These are phyloP conservation scores for Maniola jurtina DNA, from an alignment of 1,140 invertebrate genomes.

Conservation along the genomic window DNA sequence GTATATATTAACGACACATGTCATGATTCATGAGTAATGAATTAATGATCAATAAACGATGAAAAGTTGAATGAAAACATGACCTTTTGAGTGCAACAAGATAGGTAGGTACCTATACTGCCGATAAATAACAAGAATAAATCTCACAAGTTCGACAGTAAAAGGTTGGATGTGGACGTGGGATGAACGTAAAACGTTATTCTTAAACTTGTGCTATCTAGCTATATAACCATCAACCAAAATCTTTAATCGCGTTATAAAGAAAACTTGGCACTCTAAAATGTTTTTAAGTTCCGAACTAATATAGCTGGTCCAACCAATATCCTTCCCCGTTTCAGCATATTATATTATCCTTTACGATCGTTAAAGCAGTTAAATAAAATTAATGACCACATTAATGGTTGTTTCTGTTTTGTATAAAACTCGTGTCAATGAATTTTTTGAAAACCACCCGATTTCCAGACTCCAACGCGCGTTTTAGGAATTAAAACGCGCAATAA, in stretches of 20 bases:
- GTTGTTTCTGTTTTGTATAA: background rate
- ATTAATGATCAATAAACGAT: background rate
- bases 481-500: background rate
- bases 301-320: too few species aligned
- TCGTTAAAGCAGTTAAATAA: background rate
- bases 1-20: too few species aligned
- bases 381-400: background rate
- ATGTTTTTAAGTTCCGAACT: too few species aligned
- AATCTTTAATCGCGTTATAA: background rate
- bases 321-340: background rate
- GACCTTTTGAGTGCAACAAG: too few species aligned
- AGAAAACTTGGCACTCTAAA: background rate
- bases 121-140: background rate
- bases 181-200: background rate
- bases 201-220: background rate
- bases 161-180: background rate
- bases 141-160: background rate
- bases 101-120: background rate
- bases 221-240: background rate
- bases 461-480: background rate
- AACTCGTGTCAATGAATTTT: background rate
- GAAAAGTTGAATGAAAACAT: too few species aligned
- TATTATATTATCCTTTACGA: background rate
- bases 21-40: background rate
- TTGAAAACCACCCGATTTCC: background rate